phyloP scores from a whole-genome alignment of 1,140 invertebrate species.

The Rhopalosiphum maidis region DNA sequence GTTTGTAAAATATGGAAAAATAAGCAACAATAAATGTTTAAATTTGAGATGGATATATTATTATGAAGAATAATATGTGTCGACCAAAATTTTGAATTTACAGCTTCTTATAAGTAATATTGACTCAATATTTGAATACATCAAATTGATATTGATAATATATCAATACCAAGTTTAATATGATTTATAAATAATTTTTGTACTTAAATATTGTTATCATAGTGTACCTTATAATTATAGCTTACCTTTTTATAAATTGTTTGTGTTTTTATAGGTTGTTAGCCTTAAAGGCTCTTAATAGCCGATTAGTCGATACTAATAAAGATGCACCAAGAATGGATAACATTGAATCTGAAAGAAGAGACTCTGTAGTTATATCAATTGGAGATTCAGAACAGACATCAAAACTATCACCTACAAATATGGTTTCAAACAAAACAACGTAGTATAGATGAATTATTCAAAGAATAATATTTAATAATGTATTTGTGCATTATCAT shows the following conservation, averaged over 20 bases:
- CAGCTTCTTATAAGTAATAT: background rate
- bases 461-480: background rate
- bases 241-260: background rate
- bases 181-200: background rate
- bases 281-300: conserved; percentile 45
- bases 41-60: background rate
- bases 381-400: conserved; percentile 34
- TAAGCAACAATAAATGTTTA: background rate
- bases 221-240: background rate
- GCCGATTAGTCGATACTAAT: conserved; percentile 20
- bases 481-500: background rate
- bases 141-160: too few species aligned
- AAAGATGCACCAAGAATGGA: conserved; percentile 22
- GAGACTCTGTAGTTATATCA: conserved; percentile 39
- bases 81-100: background rate
- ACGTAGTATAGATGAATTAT: background rate
- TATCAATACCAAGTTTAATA: background rate
- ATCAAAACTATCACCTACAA: background rate
- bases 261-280: conserved; percentile 37
- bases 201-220: background rate
- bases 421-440: conserved; percentile 15
- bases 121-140: background rate
- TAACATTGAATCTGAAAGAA: conserved; percentile 25
- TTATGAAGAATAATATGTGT: background rate
- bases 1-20: background rate